Base-by-base conservation (phyloP, 2,888 invertebrate genomes). In the Lamproptera curius region DNA sequence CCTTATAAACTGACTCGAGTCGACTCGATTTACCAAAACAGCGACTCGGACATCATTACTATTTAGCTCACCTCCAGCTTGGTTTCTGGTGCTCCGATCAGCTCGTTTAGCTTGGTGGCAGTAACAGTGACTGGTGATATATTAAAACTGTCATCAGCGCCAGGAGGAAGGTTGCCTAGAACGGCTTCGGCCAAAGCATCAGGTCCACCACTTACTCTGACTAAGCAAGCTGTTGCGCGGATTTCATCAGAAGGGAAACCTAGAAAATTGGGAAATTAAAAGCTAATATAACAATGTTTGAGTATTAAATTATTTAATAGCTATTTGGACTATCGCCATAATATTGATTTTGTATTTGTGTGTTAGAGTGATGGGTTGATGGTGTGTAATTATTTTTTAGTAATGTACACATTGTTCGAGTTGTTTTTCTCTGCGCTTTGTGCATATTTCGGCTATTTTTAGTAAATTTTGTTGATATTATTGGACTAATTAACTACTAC, bases 61-160 rank as follows among this genome's bases (percentile, higher is more conserved):
- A 4, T 6, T 6, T 23, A 9, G n/a, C 28, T n/a, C 1, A 80
- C 82, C 61, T 82, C 79, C 0, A 79, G 59, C 26, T 73, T 76
- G 1, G 79, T 79, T 56, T 84, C 82, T 0, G 86, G 84, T 0
- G 83, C 85, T 0, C 77, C 79, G 2, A 81, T 53, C 10, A 72
- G 70, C 0, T 70, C 55, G 41, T 76, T 76, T 0, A 87, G 66
- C 44, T 67, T 76, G 31, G 76, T 76, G 0, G 76, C 69, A 1
- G 65, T 70, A 15, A 87, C 57, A 2, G 59, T 41, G 0, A 87
- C 77, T 0, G 86, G 86, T 0, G 85, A 82, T 16, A 87, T 64
- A 51, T 82, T 84, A 71, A 82, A 86, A 54, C 70, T 76, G 57
- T 86, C 79, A 11, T 86, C 83, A 0, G 60, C 51, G 0, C 84